These are phyloP conservation scores for Chloroclystis v-ata DNA, from an alignment of 2,888 invertebrate genomes.

Conservation along the genomic window DNA sequence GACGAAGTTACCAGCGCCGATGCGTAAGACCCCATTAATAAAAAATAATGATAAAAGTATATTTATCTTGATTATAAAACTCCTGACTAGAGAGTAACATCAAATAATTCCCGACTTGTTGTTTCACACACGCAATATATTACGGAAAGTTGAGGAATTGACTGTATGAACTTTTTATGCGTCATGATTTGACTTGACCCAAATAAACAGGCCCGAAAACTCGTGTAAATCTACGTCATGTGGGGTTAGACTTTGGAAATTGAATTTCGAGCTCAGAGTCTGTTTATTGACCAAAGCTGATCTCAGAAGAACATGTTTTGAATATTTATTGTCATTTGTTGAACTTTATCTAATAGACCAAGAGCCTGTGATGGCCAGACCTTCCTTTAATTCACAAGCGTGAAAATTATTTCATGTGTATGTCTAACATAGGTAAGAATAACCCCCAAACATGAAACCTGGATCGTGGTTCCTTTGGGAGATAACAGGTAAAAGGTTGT, in stretches of 20 bases:
- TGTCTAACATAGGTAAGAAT: no score
- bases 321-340: slow-evolving; percentile 27
- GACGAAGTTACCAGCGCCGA: no score
- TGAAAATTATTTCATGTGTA: no score
- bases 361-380: no score
- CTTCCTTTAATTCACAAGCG: no score
- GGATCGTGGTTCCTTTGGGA: no score
- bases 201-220: slow-evolving; percentile 66
- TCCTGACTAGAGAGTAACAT: no score
- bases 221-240: slow-evolving; percentile 41
- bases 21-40: no score
- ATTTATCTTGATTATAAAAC: no score
- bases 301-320: slow-evolving; percentile 35
- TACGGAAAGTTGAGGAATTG: slow-evolving; percentile 32
- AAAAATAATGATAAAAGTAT: no score
- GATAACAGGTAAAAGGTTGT: no score
- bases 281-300: slow-evolving; percentile 43
- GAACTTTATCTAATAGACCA: neutral
- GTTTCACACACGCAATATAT: neutral
- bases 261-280: slow-evolving; percentile 47
- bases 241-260: slow-evolving; percentile 53
- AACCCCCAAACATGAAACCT: no score
- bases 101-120: neutral
- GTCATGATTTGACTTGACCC: slow-evolving; percentile 53
- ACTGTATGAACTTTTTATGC: slow-evolving; percentile 60